A percentile compares a stretch with the other conserved stretches of the same genome.
Evolutionary conservation across 1,140 invertebrate species (phyloP).

Genomic region (Drosophila willistoni): DNA sequence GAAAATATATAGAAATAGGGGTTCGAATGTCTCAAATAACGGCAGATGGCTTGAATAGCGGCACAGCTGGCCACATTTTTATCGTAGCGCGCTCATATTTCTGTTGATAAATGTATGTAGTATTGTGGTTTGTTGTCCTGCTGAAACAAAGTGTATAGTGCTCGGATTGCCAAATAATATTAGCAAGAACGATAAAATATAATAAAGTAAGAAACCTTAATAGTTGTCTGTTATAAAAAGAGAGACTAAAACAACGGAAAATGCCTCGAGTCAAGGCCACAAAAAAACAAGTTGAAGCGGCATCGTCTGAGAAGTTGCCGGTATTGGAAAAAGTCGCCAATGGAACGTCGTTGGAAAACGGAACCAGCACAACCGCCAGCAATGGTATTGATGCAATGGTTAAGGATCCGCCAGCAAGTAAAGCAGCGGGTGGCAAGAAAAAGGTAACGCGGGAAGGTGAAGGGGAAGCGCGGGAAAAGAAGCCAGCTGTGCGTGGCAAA

Average conservation of each 20-base stretch:
- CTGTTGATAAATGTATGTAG: neutral
- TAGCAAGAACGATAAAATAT: neutral
- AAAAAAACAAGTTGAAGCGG: slow-evolving; percentile 42
- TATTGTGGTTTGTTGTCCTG: neutral
- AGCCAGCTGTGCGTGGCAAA: slow-evolving; percentile 44
- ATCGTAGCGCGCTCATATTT: neutral
- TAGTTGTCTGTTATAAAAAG: neutral
- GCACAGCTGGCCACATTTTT: neutral
- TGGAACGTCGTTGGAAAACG: slow-evolving; percentile 13
- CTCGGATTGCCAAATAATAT: neutral
- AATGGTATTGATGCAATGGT: slow-evolving; percentile 34
- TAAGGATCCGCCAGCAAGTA: slow-evolving; percentile 39
- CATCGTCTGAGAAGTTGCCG: slow-evolving; percentile 4
- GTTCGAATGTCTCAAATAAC: no score
- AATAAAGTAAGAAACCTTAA: neutral
- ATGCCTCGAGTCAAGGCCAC: slow-evolving; percentile 59
- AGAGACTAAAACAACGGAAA: neutral
- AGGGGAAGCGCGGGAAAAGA: slow-evolving; percentile 7
- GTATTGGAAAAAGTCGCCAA: slow-evolving; percentile 13
- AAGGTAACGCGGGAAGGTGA: slow-evolving; percentile 15
- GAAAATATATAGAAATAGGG: no score
- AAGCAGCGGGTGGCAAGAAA: slow-evolving; percentile 49
- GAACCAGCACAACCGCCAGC: no score
- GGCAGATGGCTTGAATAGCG: no score
- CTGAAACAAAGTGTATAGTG: neutral